phyloP scores from a whole-genome alignment of 2,888 invertebrate species.

The Stenolophus ochropezus region DNA sequence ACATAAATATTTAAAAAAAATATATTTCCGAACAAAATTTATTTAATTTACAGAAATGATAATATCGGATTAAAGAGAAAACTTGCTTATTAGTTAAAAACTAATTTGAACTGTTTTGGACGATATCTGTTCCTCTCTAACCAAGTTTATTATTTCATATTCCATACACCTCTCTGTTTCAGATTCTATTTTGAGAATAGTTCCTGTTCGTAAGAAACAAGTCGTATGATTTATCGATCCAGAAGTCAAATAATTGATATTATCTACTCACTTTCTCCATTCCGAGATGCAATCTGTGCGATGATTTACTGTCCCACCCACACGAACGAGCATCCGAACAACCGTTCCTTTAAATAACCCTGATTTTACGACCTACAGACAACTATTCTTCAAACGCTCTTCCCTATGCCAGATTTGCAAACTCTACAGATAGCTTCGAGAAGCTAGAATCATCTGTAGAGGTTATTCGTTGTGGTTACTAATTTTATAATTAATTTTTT shows the following conservation, averaged over 20 bases:
- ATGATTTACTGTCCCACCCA: conserved; percentile 35
- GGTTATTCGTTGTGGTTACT: too few relatives aligned
- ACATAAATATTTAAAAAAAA: too few relatives aligned
- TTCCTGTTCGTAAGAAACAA: neutral
- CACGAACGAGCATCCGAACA: neutral
- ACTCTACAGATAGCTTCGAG: neutral
- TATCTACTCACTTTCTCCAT: conserved; percentile 19
- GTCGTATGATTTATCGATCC: conserved; percentile 6
- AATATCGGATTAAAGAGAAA: too few relatives aligned
- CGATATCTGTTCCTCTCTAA: too few relatives aligned
- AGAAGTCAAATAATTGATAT: conserved; percentile 40
- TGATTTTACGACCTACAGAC: neutral
- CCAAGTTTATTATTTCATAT: too few relatives aligned
- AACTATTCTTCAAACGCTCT: neutral
- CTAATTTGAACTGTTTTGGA: too few relatives aligned
- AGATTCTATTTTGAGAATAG: neutral
- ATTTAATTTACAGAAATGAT: too few relatives aligned
- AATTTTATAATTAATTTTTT: too few relatives aligned
- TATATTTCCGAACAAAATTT: too few relatives aligned
- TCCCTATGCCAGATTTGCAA: neutral
- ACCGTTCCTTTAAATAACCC: neutral
- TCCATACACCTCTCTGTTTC: too few relatives aligned
- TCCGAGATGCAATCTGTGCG: conserved; percentile 16
- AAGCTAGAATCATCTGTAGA: too few relatives aligned
- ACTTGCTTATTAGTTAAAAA: too few relatives aligned